Conservation (phyloP, 2,888 invertebrate species). For the Thysanoteuthis rhombus region DNA sequence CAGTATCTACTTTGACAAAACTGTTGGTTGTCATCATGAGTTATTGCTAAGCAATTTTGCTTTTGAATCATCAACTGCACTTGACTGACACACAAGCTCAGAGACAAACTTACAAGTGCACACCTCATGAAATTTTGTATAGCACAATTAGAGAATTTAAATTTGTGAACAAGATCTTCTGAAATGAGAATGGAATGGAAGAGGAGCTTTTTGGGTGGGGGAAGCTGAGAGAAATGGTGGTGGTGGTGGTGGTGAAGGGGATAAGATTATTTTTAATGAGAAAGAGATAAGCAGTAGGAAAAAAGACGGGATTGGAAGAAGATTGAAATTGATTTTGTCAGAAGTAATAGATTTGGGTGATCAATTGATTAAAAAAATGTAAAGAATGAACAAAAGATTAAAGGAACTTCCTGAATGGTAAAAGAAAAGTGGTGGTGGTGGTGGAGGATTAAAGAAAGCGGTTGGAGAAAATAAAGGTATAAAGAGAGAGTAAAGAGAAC, state of each 20-base stretch:
- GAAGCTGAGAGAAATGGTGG: neutral
- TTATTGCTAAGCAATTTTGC: too few relatives aligned
- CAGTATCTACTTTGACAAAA: too few relatives aligned
- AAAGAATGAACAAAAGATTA: neutral
- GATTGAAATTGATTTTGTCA: neutral
- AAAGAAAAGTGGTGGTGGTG: neutral
- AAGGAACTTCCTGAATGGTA: neutral
- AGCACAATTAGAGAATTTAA: too few relatives aligned
- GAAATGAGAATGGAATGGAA: neutral
- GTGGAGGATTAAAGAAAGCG: neutral
- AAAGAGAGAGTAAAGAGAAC: neutral
- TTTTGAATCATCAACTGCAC: too few relatives aligned
- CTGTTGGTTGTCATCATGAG: too few relatives aligned
- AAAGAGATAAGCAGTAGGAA: neutral
- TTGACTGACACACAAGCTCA: too few relatives aligned
- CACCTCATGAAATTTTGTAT: too few relatives aligned
- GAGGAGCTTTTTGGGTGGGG: neutral
- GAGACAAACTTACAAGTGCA: too few relatives aligned
- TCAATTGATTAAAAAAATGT: neutral
- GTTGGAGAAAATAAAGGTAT: neutral
- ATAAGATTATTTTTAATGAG: neutral
- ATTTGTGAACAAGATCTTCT: neutral
- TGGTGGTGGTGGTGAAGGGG: neutral
- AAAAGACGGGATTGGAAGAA: neutral
- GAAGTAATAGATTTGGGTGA: neutral